phyloP scores from a whole-genome alignment of 2,888 invertebrate genomes.

The Brenthis daphne region DNA sequence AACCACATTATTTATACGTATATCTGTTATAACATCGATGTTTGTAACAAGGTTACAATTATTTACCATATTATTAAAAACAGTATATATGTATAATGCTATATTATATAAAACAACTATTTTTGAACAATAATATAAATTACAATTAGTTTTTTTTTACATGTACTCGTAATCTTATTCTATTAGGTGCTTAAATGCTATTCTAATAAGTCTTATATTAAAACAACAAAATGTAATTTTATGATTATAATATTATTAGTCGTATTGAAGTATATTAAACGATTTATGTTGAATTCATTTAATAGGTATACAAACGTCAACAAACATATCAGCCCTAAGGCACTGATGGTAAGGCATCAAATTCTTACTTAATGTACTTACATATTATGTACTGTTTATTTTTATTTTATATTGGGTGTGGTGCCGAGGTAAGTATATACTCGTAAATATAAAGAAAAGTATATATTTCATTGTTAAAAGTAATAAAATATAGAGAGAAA shows the following conservation, averaged over 20 bases:
- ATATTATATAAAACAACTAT: neutral
- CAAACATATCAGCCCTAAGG: conserved; percentile 13
- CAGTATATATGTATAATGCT: neutral
- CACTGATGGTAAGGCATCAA: conserved; percentile 13
- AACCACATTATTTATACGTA: conserved; percentile 1
- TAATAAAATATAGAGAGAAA: no score
- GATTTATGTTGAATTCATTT: neutral
- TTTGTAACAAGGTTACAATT: no score
- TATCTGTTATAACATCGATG: neutral
- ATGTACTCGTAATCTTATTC: neutral
- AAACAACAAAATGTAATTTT: conserved; percentile 12
- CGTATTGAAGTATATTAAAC: neutral
- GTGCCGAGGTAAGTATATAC: no score
- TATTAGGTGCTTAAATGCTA: conserved; percentile 4
- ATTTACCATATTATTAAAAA: no score
- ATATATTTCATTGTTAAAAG: no score
- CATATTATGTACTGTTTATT: no score
- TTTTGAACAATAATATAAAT: conserved; percentile 11
- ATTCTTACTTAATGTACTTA: neutral
- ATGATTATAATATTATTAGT: neutral
- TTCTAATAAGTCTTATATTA: neutral
- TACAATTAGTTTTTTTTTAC: conserved; percentile 2
- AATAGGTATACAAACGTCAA: no score
- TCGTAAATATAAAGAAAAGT: no score
- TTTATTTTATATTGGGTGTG: no score